Evolutionary conservation across 2,113 vertebrate genomes (phyloP).

Genomic region (Triplophysa tibetana): DNA sequence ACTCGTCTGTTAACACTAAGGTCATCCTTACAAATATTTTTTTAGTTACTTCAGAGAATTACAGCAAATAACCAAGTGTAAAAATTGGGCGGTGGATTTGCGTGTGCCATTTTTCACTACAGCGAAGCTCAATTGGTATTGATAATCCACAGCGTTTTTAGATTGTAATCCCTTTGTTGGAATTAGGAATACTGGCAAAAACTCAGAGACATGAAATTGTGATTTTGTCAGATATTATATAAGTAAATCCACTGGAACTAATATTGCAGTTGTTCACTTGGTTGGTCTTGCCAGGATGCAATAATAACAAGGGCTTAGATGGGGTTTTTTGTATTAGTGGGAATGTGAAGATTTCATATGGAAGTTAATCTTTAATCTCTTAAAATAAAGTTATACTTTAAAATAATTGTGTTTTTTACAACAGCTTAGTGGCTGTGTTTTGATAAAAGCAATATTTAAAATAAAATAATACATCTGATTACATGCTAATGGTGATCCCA

Average conservation of each 20-base stretch:
- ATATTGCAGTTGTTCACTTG: slow-evolving; percentile 32
- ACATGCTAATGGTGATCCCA: slow-evolving; percentile 27
- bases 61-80: slow-evolving; percentile 33
- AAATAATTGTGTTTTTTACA: slow-evolving; percentile 34
- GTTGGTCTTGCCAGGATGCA: not conserved
- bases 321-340: slow-evolving; percentile 18
- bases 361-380: slow-evolving; percentile 44
- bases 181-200: slow-evolving; percentile 39
- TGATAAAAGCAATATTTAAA: not conserved
- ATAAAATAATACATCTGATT: slow-evolving; percentile 37
- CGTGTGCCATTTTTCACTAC: slow-evolving; percentile 22
- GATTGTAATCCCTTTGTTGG: slow-evolving; percentile 42
- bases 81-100: slow-evolving; percentile 47
- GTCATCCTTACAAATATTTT: not conserved
- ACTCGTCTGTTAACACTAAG: slow-evolving; percentile 13
- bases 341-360: slow-evolving; percentile 39
- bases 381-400: slow-evolving; percentile 21
- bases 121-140: slow-evolving; percentile 18
- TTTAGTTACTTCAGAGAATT: not conserved
- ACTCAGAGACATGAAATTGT: slow-evolving; percentile 27
- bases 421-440: not conserved
- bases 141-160: slow-evolving; percentile 41
- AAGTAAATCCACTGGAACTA: slow-evolving; percentile 29
- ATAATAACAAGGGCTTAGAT: slow-evolving; percentile 44
- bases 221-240: slow-evolving; percentile 35